These are phyloP conservation scores for Diplazon laetatorius DNA, from an alignment of 2,888 invertebrate genomes.

Conservation along the genomic window DNA sequence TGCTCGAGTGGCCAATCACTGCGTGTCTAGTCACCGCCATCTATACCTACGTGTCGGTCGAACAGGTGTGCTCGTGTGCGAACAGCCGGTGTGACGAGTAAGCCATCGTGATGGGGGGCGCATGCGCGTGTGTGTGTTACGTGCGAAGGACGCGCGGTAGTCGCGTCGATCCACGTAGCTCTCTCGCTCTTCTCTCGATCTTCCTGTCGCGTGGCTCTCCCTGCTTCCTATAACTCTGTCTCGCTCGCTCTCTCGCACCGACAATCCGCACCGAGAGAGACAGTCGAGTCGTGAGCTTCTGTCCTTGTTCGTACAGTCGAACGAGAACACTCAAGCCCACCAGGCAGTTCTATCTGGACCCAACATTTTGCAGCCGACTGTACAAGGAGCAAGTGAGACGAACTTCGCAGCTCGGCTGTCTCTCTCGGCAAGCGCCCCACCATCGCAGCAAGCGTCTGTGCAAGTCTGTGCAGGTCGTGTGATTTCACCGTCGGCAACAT, in stretches of 20 bases:
- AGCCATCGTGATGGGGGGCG: conserved; percentile 52
- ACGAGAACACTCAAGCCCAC: too few species aligned
- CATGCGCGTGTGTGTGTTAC: conserved; percentile 58
- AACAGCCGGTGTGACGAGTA: conserved; percentile 44
- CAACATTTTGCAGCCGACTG: too few species aligned
- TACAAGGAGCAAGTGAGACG: too few species aligned
- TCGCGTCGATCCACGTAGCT: background rate
- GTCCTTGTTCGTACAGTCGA: too few species aligned
- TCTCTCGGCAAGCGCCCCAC: too few species aligned
- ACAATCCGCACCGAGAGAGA: too few species aligned
- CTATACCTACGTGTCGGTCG: conserved; percentile 20
- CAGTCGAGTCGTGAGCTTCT: too few species aligned
- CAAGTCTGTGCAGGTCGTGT: too few species aligned
- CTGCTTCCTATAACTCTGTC: conserved; percentile 3
- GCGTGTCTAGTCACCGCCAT: background rate
- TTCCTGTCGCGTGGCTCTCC: background rate
- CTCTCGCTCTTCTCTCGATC: background rate
- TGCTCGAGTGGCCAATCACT: background rate
- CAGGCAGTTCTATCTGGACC: too few species aligned
- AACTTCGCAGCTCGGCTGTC: too few species aligned
- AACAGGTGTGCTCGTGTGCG: conserved; percentile 29
- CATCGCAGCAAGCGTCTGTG: too few species aligned
- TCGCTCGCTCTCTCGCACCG: conserved; percentile 5
- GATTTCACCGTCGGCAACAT: background rate
- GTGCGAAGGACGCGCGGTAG: conserved; percentile 1